Conservation (phyloP, 2,888 invertebrate species). For the Agrotis puta region DNA sequence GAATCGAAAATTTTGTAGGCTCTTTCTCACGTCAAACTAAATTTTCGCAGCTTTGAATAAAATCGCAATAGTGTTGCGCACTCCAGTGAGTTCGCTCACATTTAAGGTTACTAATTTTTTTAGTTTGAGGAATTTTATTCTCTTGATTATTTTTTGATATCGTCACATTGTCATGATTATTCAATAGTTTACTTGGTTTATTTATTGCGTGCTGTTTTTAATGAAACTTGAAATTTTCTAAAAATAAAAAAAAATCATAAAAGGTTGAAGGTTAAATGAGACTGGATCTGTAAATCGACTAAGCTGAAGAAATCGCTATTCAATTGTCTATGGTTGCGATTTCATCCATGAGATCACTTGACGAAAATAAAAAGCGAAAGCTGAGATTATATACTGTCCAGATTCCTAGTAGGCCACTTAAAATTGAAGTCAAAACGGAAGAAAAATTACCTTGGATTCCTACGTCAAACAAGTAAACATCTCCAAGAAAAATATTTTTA, state of each 20-base stretch:
- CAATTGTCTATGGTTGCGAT: slow-evolving; percentile 17
- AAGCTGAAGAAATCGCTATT: neutral
- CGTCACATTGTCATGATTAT: no score
- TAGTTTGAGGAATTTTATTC: neutral
- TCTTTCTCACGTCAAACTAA: slow-evolving; percentile 88
- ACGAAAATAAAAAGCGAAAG: slow-evolving; percentile 7
- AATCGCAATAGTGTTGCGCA: slow-evolving; percentile 77
- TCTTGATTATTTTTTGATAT: neutral
- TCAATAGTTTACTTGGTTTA: no score
- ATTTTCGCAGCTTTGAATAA: slow-evolving; percentile 73
- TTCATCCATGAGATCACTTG: slow-evolving; percentile 23
- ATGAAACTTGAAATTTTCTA: no score
- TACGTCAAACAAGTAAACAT: no score
- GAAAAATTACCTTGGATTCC: no score
- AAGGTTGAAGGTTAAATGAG: no score
- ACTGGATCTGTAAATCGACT: neutral
- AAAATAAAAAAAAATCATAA: no score
- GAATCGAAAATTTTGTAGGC: slow-evolving; percentile 91
- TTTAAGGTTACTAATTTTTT: slow-evolving; percentile 12
- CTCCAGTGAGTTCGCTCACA: slow-evolving; percentile 8
- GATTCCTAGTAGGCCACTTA: no score
- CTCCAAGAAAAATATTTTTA: no score
- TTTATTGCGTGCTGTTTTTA: no score
- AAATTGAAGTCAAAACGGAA: no score
- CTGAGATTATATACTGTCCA: no score